These are phyloP conservation scores for Caenorhabditis brenneri DNA, from an alignment of 1,140 invertebrate species.

Conservation along the genomic window DNA sequence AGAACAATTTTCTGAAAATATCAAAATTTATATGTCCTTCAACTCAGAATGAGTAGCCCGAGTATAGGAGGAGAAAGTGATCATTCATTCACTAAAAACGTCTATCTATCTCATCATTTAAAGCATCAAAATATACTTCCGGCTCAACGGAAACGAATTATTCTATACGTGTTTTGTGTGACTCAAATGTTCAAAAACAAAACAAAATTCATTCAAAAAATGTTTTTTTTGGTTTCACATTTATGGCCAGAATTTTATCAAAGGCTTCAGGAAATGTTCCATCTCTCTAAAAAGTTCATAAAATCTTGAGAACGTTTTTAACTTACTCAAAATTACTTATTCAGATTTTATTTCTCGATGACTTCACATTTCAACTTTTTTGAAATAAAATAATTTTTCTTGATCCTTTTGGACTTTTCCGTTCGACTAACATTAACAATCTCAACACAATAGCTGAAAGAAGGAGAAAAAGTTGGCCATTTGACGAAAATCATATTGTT, in stretches of 20 bases:
- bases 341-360: too few relatives aligned
- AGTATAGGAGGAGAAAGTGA: background rate
- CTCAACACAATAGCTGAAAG: background rate
- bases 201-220: too few relatives aligned
- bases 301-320: too few relatives aligned
- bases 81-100: background rate
- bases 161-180: background rate
- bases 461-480: background rate
- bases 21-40: background rate
- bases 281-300: too few relatives aligned
- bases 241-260: too few relatives aligned
- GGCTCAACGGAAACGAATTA: background rate
- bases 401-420: background rate
- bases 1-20: slow-evolving; percentile 47
- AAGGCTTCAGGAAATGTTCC: too few relatives aligned
- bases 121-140: background rate
- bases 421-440: background rate
- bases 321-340: too few relatives aligned
- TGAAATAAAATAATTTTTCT: too few relatives aligned
- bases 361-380: too few relatives aligned
- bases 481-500: background rate
- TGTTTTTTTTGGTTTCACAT: too few relatives aligned
- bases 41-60: background rate
- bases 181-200: too few relatives aligned
- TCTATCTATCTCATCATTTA: too few relatives aligned